These are phyloP conservation scores for Triplophysa siluroides DNA, from an alignment of 2,113 vertebrate species.

Conservation along the genomic window DNA sequence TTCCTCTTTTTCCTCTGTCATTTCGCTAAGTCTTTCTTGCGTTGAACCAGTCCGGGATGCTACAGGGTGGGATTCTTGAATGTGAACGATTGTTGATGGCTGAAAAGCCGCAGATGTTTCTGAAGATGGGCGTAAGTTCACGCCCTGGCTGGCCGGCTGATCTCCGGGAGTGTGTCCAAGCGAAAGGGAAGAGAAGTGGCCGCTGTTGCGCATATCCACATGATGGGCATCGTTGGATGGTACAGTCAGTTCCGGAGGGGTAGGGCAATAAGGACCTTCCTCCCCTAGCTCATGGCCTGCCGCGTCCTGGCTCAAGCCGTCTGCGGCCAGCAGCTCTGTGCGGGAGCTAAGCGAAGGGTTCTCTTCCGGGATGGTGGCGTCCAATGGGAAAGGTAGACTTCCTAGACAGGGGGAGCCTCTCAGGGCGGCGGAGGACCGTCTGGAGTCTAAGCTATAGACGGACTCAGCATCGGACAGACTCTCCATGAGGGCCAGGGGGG, in stretches of 20 bases:
- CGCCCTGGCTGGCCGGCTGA: slow-evolving; percentile 63
- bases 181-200: slow-evolving; percentile 68
- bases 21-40: slow-evolving; percentile 47
- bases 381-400: slow-evolving; percentile 90
- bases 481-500: slow-evolving; percentile 95
- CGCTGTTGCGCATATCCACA: slow-evolving; percentile 65
- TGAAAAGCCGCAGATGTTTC: slow-evolving; percentile 59
- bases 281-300: slow-evolving; percentile 73
- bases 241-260: slow-evolving; percentile 63
- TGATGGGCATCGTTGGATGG: slow-evolving; percentile 66
- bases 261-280: slow-evolving; percentile 71
- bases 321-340: slow-evolving; percentile 91
- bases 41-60: slow-evolving; percentile 48
- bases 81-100: slow-evolving; percentile 65
- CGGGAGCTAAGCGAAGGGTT: slow-evolving; percentile 96
- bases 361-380: slow-evolving; percentile 92
- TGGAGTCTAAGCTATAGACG: slow-evolving; percentile 93
- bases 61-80: slow-evolving; percentile 54
- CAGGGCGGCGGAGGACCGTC: slow-evolving; percentile 92
- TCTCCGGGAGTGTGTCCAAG: slow-evolving; percentile 61
- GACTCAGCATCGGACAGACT: slow-evolving; percentile 96
- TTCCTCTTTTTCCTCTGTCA: slow-evolving; percentile 52
- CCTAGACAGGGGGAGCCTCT: slow-evolving; percentile 93
- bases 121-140: slow-evolving; percentile 42
- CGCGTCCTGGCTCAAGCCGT: slow-evolving; percentile 86